Base-by-base conservation (phyloP, 2,113 vertebrate species). In the Xiphias gladius region DNA sequence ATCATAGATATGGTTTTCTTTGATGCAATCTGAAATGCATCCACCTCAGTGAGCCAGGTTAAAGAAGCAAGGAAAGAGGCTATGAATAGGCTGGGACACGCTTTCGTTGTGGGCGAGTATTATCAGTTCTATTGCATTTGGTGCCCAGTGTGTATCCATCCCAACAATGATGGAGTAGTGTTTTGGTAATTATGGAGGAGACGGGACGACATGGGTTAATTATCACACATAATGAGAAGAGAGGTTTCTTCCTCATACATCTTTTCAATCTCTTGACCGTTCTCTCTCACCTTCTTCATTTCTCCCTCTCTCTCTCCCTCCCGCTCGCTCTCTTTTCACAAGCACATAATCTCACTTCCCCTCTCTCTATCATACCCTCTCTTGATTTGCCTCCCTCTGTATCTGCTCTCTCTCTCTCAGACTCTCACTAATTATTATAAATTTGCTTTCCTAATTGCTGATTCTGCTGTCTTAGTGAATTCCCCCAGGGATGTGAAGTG, bases 211-310 rank as follows among this genome's bases (percentile, higher is more conserved):
- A 57, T 9, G 74, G 79, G 74, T 86, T 88, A 76, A 92, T 90
- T 80, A 89, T 81, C 76, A 63, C 76, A 84, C 66, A 79, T 89
- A 75, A 91, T 76, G 58, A 90, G 73, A 80, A 1, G 2, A 80
- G 75, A 59, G 77, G 63, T 57, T 35, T 87, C 54, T 73, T 71
- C 64, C 48, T 82, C 75, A 65, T 48, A 59, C 72, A 32, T 69
- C 35, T 43, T 75, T 50, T 86, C 57, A 72, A 37, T 72, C 22
- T 48, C 57, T 71, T 57, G 65, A n/a, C 28, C 46, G 4, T 26
- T 63, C 67, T 68, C 57, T 43, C 43, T 24, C 7, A 1, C 26
- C 32, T 43, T 24, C 62, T 55, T 14, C 19, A 39, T 75, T 61
- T 41, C 35, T 54, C 16, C 43, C 32, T 58, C 61, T 50, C 16